Evolutionary conservation across 2,888 invertebrate genomes (phyloP), one percentile per base, ranked within the genome.

Genomic region (Patella depressa): DNA sequence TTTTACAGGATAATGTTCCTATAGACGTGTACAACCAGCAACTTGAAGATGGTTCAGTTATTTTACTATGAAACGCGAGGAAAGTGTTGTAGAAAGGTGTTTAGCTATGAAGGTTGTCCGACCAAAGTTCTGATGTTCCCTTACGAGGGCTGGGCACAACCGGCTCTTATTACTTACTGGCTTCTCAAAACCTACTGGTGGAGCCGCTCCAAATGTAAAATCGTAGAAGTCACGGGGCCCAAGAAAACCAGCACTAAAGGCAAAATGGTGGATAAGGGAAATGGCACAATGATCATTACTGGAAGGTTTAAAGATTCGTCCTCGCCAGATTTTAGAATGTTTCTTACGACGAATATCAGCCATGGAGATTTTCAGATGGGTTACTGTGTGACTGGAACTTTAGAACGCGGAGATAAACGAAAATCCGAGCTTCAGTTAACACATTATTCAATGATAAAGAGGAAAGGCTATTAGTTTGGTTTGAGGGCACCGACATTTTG

Each of bases 351-450:
- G 80, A 95, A 96, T 92, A 96, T 96, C 88, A 95, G 95, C 72
- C 94, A 95, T 88, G 95, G 96, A 74, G 96, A 96, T 92, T 96
- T 96, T 93, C 96, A 96, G 92, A 95, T 96, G 95, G 96, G 96
- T 74, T 96, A 96, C 93, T 95, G 95, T 89, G 95, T 96, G 94
- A 96, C 96, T 1, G 96, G 96, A 15, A 95, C 95, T 15, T 93
- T 96, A 88, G 96, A 96, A 91, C 93, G 96, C 24, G 96, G 96
- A 85, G 82, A 88, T 76, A 94, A 95, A 84, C 94, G 94, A 89
- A 94, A 94, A 85, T 95, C 95, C 92, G 93, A 94, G 89, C 95
- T 96, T 92, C 96, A 96, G 91, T 95, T 96, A 93, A 96, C 96
- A 79, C 96, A 96, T 92, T 96, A 96, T 90, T 96, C 96, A 74